Evolutionary conservation across 2,113 vertebrate genomes (phyloP).

Genomic region (Psettodes erumei): DNA sequence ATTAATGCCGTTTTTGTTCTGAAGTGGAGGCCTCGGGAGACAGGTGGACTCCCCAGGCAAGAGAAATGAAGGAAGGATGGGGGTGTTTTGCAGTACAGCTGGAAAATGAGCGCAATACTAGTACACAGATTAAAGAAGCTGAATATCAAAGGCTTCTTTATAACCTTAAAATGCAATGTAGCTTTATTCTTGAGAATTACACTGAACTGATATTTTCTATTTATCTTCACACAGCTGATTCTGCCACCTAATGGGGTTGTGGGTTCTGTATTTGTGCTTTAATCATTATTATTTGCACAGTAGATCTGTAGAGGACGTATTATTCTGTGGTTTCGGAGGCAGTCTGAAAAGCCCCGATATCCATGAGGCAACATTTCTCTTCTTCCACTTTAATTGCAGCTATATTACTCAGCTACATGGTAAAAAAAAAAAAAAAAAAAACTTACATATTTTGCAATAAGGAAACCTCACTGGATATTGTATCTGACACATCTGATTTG

Average conservation of each 20-base stretch:
- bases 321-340: slow-evolving; percentile 12
- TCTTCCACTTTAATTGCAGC: slow-evolving; percentile 2
- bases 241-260: slow-evolving; percentile 27
- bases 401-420: not conserved
- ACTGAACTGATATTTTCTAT: slow-evolving; percentile 52
- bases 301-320: slow-evolving; percentile 14
- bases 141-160: slow-evolving; percentile 71
- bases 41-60: slow-evolving; percentile 52
- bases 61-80: slow-evolving; percentile 62
- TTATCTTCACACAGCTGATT: slow-evolving; percentile 42
- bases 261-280: slow-evolving; percentile 40
- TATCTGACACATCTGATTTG: not conserved
- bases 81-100: slow-evolving; percentile 52
- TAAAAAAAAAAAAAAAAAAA: too few relatives aligned
- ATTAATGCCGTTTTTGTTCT: slow-evolving; percentile 76
- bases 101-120: slow-evolving; percentile 53
- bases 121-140: slow-evolving; percentile 66
- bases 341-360: slow-evolving; percentile 18
- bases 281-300: slow-evolving; percentile 42
- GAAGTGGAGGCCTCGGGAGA: slow-evolving; percentile 70
- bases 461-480: not conserved
- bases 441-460: not conserved
- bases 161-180: slow-evolving; percentile 59
- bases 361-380: slow-evolving; percentile 1
- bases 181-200: slow-evolving; percentile 56